Base-by-base conservation (phyloP, 2,888 invertebrate genomes). In the Alloplasta piceator region DNA sequence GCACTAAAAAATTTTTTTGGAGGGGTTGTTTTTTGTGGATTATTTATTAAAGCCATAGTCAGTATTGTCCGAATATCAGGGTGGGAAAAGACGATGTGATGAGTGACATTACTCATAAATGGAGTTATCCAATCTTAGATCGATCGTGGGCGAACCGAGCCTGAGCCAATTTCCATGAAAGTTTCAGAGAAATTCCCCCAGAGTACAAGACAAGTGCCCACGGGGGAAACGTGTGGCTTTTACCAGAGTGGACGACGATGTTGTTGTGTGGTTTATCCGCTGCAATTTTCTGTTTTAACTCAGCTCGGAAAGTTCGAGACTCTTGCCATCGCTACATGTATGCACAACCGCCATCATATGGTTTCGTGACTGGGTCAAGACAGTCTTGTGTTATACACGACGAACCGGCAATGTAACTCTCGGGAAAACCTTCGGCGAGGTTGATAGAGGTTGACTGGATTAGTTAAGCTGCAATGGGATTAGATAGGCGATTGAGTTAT, bases 291-390 rank as follows among this genome's bases (percentile, higher is more conserved):
- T 43, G 12, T 9, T 50, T 50, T 58, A 14, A 41, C 26, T 6
- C 14, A 55, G 46, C 63, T 55, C 36, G 43, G 76, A 68, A 76
- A 68, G 76, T 68, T 61, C 41, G 4, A 52, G 50, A 38, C 50
- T n/a, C 10, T 43, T 55, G 61, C 46, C 26, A 36, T 12, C 7
- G 38, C 52, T 26, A 26, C 26, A 3, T 26, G 26, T 26, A 39
- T 64, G 52, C 56, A 60, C 58, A 26, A 58, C 52, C 12, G n/a
- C 55, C 48, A 63, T 63, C 72, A 64, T 73, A 36, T 58, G 68
- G 26, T 63, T 50, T 39, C 64, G 41, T 52, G 68, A 77, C 64
- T 73, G 68, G 68, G 80, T 77, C 80, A 73, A 77, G 64, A 77
- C 64, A 73, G 50, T 56, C 70, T 78, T 46, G 52, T 55, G 58